Evolutionary conservation across 2,113 vertebrate species (phyloP).

Genomic region (Chloroceryle aenea): DNA sequence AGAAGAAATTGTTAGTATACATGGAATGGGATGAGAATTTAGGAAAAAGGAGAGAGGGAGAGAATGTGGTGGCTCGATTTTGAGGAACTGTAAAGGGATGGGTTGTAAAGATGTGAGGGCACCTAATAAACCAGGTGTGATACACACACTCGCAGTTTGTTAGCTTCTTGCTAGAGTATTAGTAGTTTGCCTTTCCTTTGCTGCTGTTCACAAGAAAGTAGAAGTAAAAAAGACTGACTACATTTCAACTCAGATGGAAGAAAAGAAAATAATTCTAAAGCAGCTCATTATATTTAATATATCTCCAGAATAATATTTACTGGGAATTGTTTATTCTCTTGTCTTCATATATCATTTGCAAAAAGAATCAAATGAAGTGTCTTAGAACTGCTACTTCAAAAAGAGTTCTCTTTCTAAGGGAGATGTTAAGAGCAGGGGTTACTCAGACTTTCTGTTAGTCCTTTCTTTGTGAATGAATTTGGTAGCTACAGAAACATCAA

Average conservation of each 20-base stretch:
- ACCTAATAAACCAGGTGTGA: background rate
- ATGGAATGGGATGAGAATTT: background rate
- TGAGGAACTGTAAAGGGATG: background rate
- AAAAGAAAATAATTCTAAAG: background rate
- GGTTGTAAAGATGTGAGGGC: background rate
- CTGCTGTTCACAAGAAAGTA: background rate
- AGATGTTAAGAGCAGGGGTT: background rate
- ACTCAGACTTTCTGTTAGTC: background rate
- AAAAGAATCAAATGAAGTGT: background rate
- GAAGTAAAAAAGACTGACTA: background rate
- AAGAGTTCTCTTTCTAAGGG: background rate
- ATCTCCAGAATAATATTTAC: background rate
- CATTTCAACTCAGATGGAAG: background rate
- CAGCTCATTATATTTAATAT: background rate
- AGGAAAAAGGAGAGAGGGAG: background rate
- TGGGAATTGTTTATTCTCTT: background rate
- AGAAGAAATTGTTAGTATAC: background rate
- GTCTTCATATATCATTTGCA: background rate
- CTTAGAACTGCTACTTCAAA: background rate
- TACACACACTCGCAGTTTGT: background rate
- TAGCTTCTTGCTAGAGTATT: background rate
- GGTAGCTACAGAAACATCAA: background rate
- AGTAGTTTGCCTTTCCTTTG: background rate
- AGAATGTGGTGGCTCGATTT: background rate
- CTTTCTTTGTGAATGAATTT: background rate